Evolutionary conservation across 92 coral and sea anemone species (phyloP).

Genomic region (Epizoanthus fatuus): DNA sequence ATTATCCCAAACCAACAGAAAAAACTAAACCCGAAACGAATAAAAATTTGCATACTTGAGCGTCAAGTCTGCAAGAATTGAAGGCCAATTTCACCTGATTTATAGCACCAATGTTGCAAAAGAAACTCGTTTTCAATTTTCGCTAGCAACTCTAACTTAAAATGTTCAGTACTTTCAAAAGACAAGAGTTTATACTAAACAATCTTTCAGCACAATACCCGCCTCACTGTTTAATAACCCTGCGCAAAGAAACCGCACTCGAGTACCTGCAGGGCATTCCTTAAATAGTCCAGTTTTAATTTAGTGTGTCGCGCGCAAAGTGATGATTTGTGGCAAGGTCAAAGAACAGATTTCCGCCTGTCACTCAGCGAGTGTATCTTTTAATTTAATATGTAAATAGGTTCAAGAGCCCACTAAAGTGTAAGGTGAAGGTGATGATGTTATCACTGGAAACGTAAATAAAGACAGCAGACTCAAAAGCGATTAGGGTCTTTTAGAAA

Average conservation of each 20-base stretch:
- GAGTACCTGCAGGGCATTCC: constrained; percentile 23
- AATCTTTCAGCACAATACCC: constrained; percentile 37
- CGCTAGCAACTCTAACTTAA: constrained; percentile 4
- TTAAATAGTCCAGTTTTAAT: constrained; percentile 30
- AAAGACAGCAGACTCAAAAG: constrained; percentile 9
- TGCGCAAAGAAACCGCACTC: constrained; percentile 37
- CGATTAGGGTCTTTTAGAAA: background rate
- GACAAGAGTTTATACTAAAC: constrained; percentile 26
- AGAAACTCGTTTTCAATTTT: background rate
- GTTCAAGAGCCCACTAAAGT: constrained; percentile 17
- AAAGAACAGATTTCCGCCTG: constrained; percentile 23
- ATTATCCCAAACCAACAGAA: background rate
- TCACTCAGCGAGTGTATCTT: constrained; percentile 33
- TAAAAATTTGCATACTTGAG: background rate
- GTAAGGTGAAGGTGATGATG: background rate
- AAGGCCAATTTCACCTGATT: background rate
- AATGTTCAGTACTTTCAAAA: constrained; percentile 24
- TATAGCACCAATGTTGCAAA: background rate
- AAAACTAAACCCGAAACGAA: background rate
- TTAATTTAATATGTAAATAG: constrained; percentile 45
- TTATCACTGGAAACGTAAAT: background rate
- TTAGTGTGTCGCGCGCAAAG: constrained; percentile 24
- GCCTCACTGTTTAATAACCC: constrained; percentile 41
- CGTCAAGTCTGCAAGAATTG: background rate
- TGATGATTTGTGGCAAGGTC: constrained; percentile 41